Conservation (phyloP, 1,140 invertebrate species). For the Pachypsylla venusta region DNA sequence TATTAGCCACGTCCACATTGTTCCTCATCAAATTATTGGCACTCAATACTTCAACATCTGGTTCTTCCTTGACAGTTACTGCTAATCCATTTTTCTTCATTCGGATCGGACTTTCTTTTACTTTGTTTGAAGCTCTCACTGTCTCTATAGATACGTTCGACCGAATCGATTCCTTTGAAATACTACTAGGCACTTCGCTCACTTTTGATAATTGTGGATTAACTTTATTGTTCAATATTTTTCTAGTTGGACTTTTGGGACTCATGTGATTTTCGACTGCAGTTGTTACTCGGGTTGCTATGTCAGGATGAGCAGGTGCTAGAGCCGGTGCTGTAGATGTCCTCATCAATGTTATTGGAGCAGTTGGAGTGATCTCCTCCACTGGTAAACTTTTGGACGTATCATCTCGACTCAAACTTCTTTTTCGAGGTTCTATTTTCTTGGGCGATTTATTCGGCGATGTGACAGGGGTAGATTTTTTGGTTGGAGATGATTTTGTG, state of each 20-base stretch:
- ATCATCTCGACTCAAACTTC: constrained; percentile 4
- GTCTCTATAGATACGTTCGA: not conserved
- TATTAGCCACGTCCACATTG: constrained; percentile 1
- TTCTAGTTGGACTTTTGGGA: not conserved
- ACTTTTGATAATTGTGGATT: constrained; percentile 1
- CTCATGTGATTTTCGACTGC: constrained; percentile 7
- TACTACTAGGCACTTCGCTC: not conserved
- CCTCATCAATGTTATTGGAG: not conserved
- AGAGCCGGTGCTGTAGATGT: not conserved
- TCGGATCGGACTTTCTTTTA: not conserved
- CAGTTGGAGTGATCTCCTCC: constrained; percentile 2
- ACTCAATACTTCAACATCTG: not conserved
- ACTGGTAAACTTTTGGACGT: constrained; percentile 5
- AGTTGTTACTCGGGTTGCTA: not conserved
- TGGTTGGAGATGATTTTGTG: not conserved
- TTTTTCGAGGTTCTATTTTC: not conserved
- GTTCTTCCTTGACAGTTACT: not conserved
- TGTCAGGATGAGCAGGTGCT: not conserved
- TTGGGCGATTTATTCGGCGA: not conserved
- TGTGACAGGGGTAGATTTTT: not conserved
- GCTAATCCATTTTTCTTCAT: not conserved
- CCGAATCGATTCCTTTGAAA: constrained; percentile 2
- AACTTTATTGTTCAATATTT: not conserved
- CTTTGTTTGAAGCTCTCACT: not conserved
- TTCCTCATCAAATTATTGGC: constrained; percentile 5